Conservation (phyloP, 2,888 invertebrate species). For the Neoaliturus tenellus region DNA sequence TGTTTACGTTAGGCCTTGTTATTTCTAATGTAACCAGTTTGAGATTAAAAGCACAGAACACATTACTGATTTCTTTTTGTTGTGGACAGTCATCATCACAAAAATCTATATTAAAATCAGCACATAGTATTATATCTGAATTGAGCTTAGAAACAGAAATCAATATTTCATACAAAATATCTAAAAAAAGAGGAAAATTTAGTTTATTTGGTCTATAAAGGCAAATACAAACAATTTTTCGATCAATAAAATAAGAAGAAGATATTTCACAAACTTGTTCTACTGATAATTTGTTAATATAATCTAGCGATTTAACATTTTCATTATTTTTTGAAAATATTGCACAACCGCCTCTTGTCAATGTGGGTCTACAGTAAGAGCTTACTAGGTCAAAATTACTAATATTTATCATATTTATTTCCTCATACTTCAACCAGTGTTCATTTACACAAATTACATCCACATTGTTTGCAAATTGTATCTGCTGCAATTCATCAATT, state of each 20-base stretch:
- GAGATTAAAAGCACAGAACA: not conserved
- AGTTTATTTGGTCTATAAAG: not conserved
- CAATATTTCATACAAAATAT: slow-evolving; percentile 8
- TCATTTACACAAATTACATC: not conserved
- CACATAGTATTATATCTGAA: not conserved
- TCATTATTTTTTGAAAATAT: not conserved
- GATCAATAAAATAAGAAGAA: not conserved
- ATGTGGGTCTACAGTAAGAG: slow-evolving; percentile 49
- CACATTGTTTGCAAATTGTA: not conserved
- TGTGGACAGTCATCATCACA: not conserved
- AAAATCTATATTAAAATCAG: slow-evolving; percentile 22
- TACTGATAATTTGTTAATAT: slow-evolving; percentile 3
- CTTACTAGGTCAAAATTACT: not conserved
- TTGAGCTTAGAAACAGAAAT: not conserved
- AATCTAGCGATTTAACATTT: not conserved
- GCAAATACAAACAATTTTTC: not conserved
- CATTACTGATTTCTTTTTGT: too few relatives aligned
- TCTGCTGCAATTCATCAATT: not conserved
- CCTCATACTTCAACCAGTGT: slow-evolving; percentile 1
- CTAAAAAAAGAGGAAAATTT: not conserved
- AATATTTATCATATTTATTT: not conserved
- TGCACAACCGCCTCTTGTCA: not conserved
- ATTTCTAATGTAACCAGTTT: not conserved
- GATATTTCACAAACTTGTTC: not conserved
- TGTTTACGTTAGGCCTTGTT: not conserved